phyloP scores from a whole-genome alignment of 2,797 vertebrate species.

The Numenius phaeopus region DNA sequence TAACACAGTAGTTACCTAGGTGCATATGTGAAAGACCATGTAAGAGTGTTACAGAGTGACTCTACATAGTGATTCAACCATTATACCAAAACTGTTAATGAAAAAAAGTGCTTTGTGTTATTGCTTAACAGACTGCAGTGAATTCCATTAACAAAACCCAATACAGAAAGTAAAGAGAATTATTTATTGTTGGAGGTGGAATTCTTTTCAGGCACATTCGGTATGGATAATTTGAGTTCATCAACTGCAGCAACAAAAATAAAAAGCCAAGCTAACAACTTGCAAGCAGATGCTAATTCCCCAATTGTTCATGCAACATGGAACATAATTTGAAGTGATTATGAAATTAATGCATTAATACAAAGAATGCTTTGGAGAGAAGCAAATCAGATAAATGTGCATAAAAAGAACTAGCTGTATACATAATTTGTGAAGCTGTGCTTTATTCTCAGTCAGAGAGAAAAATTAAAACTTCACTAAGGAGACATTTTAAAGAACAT shows the following conservation, averaged over 20 bases:
- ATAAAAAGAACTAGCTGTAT: conserved; percentile 48
- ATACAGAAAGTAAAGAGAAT: conserved; percentile 2
- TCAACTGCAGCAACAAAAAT: conserved; percentile 44
- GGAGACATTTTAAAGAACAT: neutral
- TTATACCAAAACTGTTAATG: neutral
- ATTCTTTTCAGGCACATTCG: neutral
- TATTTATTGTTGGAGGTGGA: conserved; percentile 25
- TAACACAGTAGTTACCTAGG: neutral
- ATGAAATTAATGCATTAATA: conserved; percentile 66
- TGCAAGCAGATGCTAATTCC: conserved; percentile 64
- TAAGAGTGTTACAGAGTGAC: neutral
- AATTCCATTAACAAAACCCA: conserved; percentile 7
- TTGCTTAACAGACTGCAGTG: neutral
- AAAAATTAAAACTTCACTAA: conserved; percentile 27
- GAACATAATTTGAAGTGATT: conserved; percentile 64
- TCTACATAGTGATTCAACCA: neutral
- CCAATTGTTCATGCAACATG: conserved; percentile 59
- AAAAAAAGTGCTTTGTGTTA: neutral
- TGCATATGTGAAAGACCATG: neutral
- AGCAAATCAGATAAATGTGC: conserved; percentile 60
- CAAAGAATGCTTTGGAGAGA: conserved; percentile 49
- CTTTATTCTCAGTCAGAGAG: conserved; percentile 37
- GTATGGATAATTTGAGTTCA: conserved; percentile 43
- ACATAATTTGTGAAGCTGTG: conserved; percentile 24
- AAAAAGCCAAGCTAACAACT: conserved; percentile 51